Conservation (phyloP, 2,113 vertebrate species). For the Okapia johnstoni region DNA sequence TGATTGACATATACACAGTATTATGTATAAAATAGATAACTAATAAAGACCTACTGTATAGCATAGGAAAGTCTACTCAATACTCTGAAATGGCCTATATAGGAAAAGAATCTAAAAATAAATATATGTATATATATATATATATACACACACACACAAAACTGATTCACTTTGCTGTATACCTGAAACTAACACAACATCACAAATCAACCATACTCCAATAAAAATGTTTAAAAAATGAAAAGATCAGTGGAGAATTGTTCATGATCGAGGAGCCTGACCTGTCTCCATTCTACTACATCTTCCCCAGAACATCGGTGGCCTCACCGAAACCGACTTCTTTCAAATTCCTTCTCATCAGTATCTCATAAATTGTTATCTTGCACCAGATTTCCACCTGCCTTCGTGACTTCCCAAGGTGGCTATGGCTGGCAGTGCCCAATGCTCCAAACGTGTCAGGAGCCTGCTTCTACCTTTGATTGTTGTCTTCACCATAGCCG, state of each 20-base stretch:
- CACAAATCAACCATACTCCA: not conserved
- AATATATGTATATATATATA: not conserved
- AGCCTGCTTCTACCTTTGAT: not conserved
- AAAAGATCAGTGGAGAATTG: not conserved
- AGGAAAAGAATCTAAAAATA: not conserved
- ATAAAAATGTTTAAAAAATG: not conserved
- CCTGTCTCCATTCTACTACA: not conserved
- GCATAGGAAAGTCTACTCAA: not conserved
- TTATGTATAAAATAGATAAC: not conserved
- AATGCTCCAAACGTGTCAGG: not conserved
- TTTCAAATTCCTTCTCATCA: not conserved
- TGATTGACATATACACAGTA: not conserved
- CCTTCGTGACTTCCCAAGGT: not conserved
- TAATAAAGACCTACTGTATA: not conserved
- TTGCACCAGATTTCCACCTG: not conserved
- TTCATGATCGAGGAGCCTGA: not conserved
- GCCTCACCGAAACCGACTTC: not conserved
- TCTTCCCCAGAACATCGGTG: not conserved
- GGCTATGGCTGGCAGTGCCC: not conserved
- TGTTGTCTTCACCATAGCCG: rapidly evolving
- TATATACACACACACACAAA: rapidly evolving
- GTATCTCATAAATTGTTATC: not conserved
- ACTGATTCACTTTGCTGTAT: not conserved
- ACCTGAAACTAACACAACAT: not conserved
- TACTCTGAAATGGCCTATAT: not conserved